Percentiles rank a stretch among this genome's conserved stretches.
phyloP scores from a whole-genome alignment of 1,140 invertebrate species.

The Agrypnia vestita region DNA sequence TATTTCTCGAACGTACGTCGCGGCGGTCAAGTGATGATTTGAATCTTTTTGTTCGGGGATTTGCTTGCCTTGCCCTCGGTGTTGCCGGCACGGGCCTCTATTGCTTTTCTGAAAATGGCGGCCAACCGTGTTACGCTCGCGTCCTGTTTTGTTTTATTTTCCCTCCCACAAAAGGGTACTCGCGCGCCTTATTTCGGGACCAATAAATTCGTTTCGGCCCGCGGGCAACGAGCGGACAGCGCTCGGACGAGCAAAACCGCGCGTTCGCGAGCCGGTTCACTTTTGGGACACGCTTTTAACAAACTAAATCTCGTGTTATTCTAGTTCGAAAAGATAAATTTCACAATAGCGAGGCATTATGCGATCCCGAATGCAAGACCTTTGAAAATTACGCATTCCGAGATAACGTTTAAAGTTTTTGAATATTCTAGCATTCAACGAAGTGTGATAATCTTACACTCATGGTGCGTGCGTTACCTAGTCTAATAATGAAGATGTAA shows the following conservation, averaged over 20 bases:
- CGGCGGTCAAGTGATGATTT: not conserved
- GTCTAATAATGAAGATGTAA: too few species aligned
- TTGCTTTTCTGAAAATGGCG: slow-evolving; percentile 45
- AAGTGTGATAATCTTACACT: too few species aligned
- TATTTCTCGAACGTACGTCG: not conserved
- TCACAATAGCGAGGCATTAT: too few species aligned
- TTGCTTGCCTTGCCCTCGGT: not conserved
- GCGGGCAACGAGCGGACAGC: not conserved
- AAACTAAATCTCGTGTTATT: too few species aligned
- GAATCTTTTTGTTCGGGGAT: not conserved
- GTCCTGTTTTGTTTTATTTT: slow-evolving; percentile 37
- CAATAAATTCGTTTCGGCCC: slow-evolving; percentile 34
- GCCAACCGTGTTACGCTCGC: slow-evolving; percentile 43
- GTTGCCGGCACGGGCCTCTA: slow-evolving; percentile 13
- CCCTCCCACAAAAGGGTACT: slow-evolving; percentile 34
- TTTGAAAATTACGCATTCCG: too few species aligned
- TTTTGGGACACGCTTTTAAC: too few species aligned
- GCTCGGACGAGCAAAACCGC: not conserved
- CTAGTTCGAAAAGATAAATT: too few species aligned
- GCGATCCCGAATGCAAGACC: too few species aligned
- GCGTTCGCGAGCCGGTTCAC: too few species aligned
- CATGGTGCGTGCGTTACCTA: too few species aligned
- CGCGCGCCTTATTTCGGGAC: slow-evolving; percentile 36
- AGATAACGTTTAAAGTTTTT: too few species aligned
- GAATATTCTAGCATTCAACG: too few species aligned